Base-by-base conservation (phyloP, 2,888 invertebrate genomes). In the Eudemis profundana region DNA sequence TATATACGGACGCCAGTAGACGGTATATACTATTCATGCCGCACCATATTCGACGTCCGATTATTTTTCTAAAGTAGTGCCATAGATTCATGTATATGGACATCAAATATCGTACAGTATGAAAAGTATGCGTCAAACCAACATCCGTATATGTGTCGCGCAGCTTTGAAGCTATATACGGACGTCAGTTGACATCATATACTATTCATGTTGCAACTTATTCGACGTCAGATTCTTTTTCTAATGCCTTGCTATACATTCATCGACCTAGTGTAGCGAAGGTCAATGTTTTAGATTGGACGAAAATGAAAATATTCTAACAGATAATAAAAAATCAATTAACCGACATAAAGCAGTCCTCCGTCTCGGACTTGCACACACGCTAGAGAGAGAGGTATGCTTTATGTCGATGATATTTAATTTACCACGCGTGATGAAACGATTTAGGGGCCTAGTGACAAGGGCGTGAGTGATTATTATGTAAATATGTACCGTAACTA, bases 11-110 rank as follows among this genome's bases (percentile, higher is more conserved):
- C 23, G 23, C 7, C 49, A 14, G 49, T 23, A 15, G 14, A 14
- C 21, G n/a, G 7, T 27, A 29, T 49, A 29, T 49, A 49, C 15
- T 49, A 49, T 49, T 49, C 14, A 27, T 49, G 15, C 27, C 27
- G 49, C 27, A 5, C 2, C 49, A 49, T 49, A 29, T 49, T 49
- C 49, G 49, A 49, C 49, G 29, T 47, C 23, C 47, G 47, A n/a
- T 7, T 47, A 47, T 21, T 47, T 23, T 47, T 49, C 29, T 49
- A 15, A 23, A 4, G 23, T 5, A 3, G 3, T 23, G 23, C 3
- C 5, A 23, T 23, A 23, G 3, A 23, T 23, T 23, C n/a, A n/a
- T n/a, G n/a, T n/a, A n/a, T n/a, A n/a, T n/a, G n/a, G n/a, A n/a
- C n/a, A n/a, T 23, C 23, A 3, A 23, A 23, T 23, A 5, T 23